Evolutionary conservation across 2,888 invertebrate genomes (phyloP), one percentile per base, ranked within the genome.

Genomic region (Coelinius sp.): DNA sequence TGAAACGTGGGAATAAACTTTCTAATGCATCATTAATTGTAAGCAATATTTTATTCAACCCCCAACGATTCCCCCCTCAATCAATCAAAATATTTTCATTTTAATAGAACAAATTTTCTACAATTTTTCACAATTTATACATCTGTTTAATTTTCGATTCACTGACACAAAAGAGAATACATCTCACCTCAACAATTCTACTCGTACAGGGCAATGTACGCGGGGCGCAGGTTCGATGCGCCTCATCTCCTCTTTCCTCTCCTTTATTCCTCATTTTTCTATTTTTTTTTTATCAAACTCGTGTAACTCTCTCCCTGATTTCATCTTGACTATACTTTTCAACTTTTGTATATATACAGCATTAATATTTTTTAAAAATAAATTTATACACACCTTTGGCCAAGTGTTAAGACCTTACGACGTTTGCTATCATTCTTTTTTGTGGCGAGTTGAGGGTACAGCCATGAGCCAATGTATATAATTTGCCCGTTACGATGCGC

Each of bases 401-500:
- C 59, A 63, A 41, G 63, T 63, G 63, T 63, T 59, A 59, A 59
- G 35, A 59, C 59, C 63, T 41, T 44, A 63, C 24, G 63, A 63
- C 41, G 63, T 63, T 22, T 63, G 25, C 41, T 63, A 63, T 63
- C 63, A 63, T n/a, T 41, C 22, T 63, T 56, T 1, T 49, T 49
- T 41, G 41, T 31, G 2, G 41, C 31, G 56, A 31, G 59, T 59
- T 17, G 31, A 17, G 71, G 46, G 41, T 41, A 41, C n/a, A n/a
- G n/a, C 41, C 41, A 69, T n/a, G 56, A 56, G 56, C 63, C 67
- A 62, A 65, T 72, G 74, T 59, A 63, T 76, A 71, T 76, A 76
- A 76, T 75, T 75, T 75, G 65, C 68, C 41, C 69, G 59, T 56
- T 65, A 71, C 73, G 69, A 66, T 53, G 59, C 65, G 64, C 66